A percentile compares a stretch with the other conserved stretches of the same genome.
Evolutionary conservation across 1,140 invertebrate species (phyloP).

Genomic region (Mactra quadrangularis): DNA sequence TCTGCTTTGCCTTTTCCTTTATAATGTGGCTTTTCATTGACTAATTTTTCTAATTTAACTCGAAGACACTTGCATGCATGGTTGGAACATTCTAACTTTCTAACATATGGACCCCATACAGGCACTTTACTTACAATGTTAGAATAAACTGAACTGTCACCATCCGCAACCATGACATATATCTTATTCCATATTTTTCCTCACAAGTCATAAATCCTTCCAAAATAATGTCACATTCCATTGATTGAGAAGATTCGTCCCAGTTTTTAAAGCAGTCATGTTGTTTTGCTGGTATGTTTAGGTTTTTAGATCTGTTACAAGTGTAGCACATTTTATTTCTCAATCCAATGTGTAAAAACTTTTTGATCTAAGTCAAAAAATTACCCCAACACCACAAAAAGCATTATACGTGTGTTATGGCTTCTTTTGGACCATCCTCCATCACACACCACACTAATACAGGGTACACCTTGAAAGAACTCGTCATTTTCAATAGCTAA

Average conservation of each 20-base stretch:
- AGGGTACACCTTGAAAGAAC: conserved; percentile 48
- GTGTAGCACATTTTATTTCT: conserved; percentile 82
- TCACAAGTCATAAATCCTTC: conserved; percentile 82
- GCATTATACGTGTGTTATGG: conserved; percentile 60
- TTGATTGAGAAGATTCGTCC: conserved; percentile 78
- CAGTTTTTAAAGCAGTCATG: conserved; percentile 76
- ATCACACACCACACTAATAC: no score
- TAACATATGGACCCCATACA: conserved; percentile 74
- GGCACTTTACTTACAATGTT: conserved; percentile 74
- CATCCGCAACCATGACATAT: conserved; percentile 81
- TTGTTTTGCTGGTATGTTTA: not conserved
- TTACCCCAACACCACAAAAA: conserved; percentile 65
- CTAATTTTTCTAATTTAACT: conserved; percentile 68
- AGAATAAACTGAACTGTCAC: conserved; percentile 82
- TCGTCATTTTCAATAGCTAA: conserved; percentile 55
- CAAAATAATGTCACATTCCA: conserved; percentile 83
- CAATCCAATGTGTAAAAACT: conserved; percentile 81
- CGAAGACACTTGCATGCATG: conserved; percentile 80
- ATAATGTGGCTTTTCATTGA: conserved; percentile 39
- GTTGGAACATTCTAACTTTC: conserved; percentile 81
- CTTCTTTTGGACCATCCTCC: conserved; percentile 59
- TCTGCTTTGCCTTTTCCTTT: conserved; percentile 35
- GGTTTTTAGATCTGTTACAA: conserved; percentile 64
- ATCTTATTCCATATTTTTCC: conserved; percentile 80
- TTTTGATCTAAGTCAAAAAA: conserved; percentile 80